These are phyloP conservation scores for Nycticorax nycticorax DNA, from an alignment of 2,113 vertebrate species.

Conservation along the genomic window DNA sequence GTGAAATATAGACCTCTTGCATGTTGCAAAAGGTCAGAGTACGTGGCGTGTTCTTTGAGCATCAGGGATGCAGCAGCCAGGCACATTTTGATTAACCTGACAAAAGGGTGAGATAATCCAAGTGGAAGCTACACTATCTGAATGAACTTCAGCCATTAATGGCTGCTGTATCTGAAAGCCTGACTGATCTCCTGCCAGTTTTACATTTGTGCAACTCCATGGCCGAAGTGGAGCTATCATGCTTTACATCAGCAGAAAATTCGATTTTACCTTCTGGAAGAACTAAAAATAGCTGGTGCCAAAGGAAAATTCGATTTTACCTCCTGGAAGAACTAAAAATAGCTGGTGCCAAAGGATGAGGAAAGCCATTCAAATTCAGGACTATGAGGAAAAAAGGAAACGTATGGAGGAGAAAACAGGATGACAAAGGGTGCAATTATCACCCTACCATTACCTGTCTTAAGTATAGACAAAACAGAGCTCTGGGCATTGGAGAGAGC, in stretches of 20 bases:
- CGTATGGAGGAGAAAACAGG: not conserved
- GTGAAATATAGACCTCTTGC: not conserved
- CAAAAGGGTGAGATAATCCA: not conserved
- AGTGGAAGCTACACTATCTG: not conserved
- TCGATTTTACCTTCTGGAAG: not conserved
- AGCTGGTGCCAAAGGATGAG: not conserved
- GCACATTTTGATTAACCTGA: constrained; percentile 10
- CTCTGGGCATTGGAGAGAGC: no score
- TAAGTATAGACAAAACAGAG: not conserved
- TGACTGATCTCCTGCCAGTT: not conserved
- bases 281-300: not conserved
- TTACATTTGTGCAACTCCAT: not conserved
- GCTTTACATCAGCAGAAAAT: not conserved
- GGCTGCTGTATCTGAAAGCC: not conserved
- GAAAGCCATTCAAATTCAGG: not conserved
- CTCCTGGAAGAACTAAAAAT: not conserved
- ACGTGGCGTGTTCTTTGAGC: not conserved
- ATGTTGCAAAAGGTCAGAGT: not conserved
- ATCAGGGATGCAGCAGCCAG: not conserved
- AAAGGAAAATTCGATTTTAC: not conserved
- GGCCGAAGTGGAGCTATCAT: not conserved
- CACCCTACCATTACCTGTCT: not conserved
- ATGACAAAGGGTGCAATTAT: not conserved
- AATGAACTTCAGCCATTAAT: not conserved
- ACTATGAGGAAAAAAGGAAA: rapidly evolving